phyloP scores from a whole-genome alignment of 1,140 invertebrate genomes.

The Drosophila pruinosa region DNA sequence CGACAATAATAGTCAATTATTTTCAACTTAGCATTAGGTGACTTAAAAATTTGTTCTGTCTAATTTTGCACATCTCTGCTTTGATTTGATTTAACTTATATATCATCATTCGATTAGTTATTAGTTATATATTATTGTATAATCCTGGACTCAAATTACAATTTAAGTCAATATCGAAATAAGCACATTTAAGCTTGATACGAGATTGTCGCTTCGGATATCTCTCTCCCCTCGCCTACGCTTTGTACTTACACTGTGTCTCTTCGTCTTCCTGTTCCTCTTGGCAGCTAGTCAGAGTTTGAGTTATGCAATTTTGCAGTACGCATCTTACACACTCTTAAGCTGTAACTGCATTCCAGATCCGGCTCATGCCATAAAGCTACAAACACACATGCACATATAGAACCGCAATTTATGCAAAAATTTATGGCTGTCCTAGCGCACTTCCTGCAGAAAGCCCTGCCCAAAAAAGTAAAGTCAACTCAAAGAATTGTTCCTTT shows the following conservation, averaged over 20 bases:
- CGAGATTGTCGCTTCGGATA: background rate
- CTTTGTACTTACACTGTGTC: background rate
- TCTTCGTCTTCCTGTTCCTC: background rate
- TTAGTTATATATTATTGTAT: background rate
- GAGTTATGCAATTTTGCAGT: conserved; percentile 70
- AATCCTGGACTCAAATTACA: background rate
- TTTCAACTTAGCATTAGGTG: too few species aligned
- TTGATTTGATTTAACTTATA: too few species aligned
- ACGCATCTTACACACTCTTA: conserved; percentile 50
- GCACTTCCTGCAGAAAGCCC: conserved; percentile 56
- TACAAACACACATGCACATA: conserved; percentile 3
- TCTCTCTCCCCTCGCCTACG: background rate
- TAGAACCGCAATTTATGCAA: conserved; percentile 71
- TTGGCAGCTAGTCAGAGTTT: conserved; percentile 30
- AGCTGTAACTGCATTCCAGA: conserved; percentile 63
- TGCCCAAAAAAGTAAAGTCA: conserved; percentile 11
- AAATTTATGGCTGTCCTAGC: conserved; percentile 65
- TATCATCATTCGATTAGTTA: too few species aligned
- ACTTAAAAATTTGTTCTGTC: too few species aligned
- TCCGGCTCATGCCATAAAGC: conserved; percentile 49
- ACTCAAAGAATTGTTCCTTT: conserved; percentile 53
- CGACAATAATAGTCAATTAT: too few species aligned
- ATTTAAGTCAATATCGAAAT: conserved; percentile 5
- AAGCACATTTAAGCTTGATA: conserved; percentile 6
- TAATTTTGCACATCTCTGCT: too few species aligned